Base-by-base conservation (phyloP, 1,140 invertebrate species). In the Drosophila virilis region DNA sequence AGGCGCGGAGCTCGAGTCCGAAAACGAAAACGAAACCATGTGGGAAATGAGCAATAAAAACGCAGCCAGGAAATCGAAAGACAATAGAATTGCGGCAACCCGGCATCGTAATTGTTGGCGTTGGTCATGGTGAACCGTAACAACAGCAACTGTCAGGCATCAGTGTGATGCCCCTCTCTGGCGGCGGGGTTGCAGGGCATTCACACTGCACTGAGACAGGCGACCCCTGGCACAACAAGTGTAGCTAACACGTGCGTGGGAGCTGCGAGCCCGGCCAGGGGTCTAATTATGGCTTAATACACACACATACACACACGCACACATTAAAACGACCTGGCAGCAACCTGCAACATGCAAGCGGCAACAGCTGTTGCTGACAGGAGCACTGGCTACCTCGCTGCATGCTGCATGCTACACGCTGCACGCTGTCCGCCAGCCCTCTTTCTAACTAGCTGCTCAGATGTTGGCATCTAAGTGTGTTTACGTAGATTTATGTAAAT, bases 71-170 rank as follows among this genome's bases (percentile, higher is more conserved):
- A 88, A 88, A 88, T 88, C 79, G 84, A 89, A 79, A 89, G 84
- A 88, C 84, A 88, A 88, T 88, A 88, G 84, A 88, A 88, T 88
- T 88, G 84, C 85, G 84, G 83, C 76, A 65, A 57, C 50, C 40
- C 64, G 74, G 42, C 68, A 43, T 43, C 52, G 84, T 88, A 84
- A 89, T 88, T 88, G 84, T 88, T 88, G 84, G 79, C 80, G 84
- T 88, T 88, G 84, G 84, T 88, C 84, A 88, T 88, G 84, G 84
- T 88, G 84, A 88, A 88, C 83, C 83, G 83, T 89, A 88, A 88
- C 83, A 88, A 88, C 84, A 89, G 83, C 83, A 88, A 88, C 83
- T 88, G 83, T 84, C 83, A 77, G 80, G 46, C 74, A 37, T 66
- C 54, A 32, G 28, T 8, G 6, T 5, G 50, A 13, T 35, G 45